These are phyloP conservation scores for Alsophila aescularia DNA, from an alignment of 2,888 invertebrate genomes.

Conservation along the genomic window DNA sequence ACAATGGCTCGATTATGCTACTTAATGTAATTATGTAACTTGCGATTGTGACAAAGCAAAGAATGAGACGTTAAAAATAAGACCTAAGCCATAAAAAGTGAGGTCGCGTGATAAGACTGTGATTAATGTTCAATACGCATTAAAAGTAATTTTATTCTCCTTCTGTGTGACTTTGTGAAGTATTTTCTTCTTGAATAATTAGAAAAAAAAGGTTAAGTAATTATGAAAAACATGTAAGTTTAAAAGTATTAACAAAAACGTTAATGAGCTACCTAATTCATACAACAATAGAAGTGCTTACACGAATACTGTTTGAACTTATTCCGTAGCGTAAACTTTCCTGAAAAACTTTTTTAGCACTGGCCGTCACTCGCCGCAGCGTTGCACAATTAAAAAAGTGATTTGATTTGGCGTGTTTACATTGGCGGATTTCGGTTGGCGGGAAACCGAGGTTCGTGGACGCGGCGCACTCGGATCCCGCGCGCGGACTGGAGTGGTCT, in stretches of 20 bases:
- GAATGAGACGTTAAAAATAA: slow-evolving; percentile 29
- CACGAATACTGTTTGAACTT: slow-evolving; percentile 32
- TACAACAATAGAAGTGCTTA: slow-evolving; percentile 24
- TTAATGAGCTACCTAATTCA: neutral
- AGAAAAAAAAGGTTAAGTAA: slow-evolving; percentile 3
- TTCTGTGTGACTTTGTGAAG: slow-evolving; percentile 51
- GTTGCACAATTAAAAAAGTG: slow-evolving; percentile 36
- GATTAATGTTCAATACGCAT: slow-evolving; percentile 59
- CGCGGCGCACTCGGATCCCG: slow-evolving; percentile 56
- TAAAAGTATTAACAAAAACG: neutral
- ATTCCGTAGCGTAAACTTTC: slow-evolving; percentile 35
- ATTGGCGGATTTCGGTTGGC: slow-evolving; percentile 46
- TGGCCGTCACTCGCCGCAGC: slow-evolving; percentile 50
- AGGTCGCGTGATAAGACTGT: slow-evolving; percentile 39
- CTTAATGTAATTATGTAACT: slow-evolving; percentile 20
- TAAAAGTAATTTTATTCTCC: slow-evolving; percentile 59
- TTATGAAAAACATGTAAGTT: neutral
- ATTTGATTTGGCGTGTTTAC: slow-evolving; percentile 57
- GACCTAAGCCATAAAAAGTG: slow-evolving; percentile 33
- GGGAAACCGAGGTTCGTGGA: slow-evolving; percentile 44
- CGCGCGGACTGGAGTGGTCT: slow-evolving; percentile 66
- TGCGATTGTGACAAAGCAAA: slow-evolving; percentile 28
- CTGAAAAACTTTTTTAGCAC: slow-evolving; percentile 50
- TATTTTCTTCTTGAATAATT: slow-evolving; percentile 37
- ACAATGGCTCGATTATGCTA: slow-evolving; percentile 1